Evolutionary conservation across 2,797 vertebrate species (phyloP), one percentile per base, ranked within the genome.

Genomic region (Coracias cyanogaster): DNA sequence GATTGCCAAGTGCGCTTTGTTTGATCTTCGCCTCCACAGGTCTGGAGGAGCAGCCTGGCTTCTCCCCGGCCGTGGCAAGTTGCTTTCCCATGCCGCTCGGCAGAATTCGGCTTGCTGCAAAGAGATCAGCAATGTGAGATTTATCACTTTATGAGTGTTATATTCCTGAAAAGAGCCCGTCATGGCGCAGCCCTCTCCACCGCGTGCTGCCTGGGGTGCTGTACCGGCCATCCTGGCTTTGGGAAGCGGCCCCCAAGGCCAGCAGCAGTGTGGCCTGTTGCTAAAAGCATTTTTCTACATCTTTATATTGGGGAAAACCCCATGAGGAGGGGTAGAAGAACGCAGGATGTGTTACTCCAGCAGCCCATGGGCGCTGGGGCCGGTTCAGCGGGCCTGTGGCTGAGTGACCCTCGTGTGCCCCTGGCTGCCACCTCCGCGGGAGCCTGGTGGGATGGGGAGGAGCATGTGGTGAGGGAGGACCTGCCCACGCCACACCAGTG

Each of bases 21-120:
- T 94, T 92, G 93, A 92, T 93, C 93, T 87, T 77, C 64, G 92
- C 74, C 94, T 93, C 77, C 64, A 77, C 86, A 84, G 0, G 81
- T 55, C 80, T 86, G 67, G 80, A 84, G 60, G 55, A 73, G 71
- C 83, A 73, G 81, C n/a, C 49, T 6, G 3, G 74, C 76, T 93
- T 92, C 77, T 96, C 60, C 46, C 37, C 25, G 29, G 20, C 45
- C 2, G 1, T 33, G 67, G 28, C 4, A 3, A 35, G 86, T 43
- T 66, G 31, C 46, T 88, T 94, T 89, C 90, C 86, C 80, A 43
- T 49, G 72, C 73, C 0, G 8, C 54, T 67, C 2, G 1, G 51
- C 33, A 73, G 55, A 49, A 52, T 46, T 20, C 2, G 5, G 4
- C 37, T 67, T 12, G 20, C 8, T 78, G 46, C 33, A 55, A 51